Base-by-base conservation (phyloP, 2,888 invertebrate species). In the Dichetophora obliterata region DNA sequence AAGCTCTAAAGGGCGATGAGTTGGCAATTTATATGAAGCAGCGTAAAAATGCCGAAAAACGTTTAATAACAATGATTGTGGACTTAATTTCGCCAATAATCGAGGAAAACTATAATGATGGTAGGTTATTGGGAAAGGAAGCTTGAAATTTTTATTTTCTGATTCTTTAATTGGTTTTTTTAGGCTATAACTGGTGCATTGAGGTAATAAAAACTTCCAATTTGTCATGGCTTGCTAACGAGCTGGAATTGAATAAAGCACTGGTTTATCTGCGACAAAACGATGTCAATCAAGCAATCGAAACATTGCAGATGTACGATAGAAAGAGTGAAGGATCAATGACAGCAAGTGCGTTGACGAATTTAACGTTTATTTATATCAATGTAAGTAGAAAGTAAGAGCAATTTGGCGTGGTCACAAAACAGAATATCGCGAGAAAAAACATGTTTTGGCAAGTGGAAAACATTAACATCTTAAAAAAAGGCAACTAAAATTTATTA, bases 121-220 rank as follows among this genome's bases (percentile, higher is more conserved):
- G 95, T 92, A 59, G 76, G 82, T 27, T 14, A 31, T 4, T 27
- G 59, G 2, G n/a, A 19, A 37, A 8, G 54, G 34, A n/a, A n/a
- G n/a, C n/a, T 5, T n/a, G 8, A 52, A 6, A 52, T 16, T 54
- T 11, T 9, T 16, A 31, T 2, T n/a, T 14, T 3, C 50, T 71
- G 22, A 22, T 3, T 27, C 43, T 14, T 4, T 73, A 48, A 73
- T 19, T 43, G 16, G 43, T 75, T 61, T 65, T 75, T 80, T 27
- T 68, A 88, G 88, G 89, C 3, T 92, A 92, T 82, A 91, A 90
- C 81, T 98, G 98, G 98, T 99, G 99, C 89, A 96, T 98, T 73
- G 97, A 98, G 83, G 93, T 95, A 27, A 95, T 99, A 71, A 96
- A 97, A 86, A 94, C 95, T 66, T 97, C 98, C n/a, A 93, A 93